Evolutionary conservation across 2,113 vertebrate species (phyloP).

Genomic region (Tretioscincus oriximinensis): DNA sequence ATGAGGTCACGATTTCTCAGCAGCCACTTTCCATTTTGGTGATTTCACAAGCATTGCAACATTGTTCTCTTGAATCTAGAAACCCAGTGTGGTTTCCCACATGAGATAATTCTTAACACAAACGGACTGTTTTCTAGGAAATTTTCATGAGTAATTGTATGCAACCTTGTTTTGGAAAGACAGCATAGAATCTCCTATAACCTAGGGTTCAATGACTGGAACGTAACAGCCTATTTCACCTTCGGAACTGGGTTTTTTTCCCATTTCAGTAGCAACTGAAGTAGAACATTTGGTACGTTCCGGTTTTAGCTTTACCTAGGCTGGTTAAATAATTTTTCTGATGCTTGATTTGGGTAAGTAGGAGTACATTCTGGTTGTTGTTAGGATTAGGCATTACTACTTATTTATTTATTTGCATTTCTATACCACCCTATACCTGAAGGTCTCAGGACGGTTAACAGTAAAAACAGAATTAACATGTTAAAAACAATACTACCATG

Average conservation of each 20-base stretch:
- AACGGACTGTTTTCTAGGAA: conserved; percentile 19
- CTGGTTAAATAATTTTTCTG: too few relatives aligned
- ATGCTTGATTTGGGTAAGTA: background rate
- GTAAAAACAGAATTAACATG: too few relatives aligned
- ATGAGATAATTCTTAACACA: conserved; percentile 24
- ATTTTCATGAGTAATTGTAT: conserved; percentile 13
- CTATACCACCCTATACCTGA: too few relatives aligned
- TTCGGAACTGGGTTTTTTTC: background rate
- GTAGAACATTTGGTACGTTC: too few relatives aligned
- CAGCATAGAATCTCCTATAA: background rate
- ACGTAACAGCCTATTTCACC: conserved; percentile 2
- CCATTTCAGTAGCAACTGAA: background rate
- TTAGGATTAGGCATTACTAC: too few relatives aligned
- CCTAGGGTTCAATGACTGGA: conserved; percentile 18
- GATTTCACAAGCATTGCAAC: background rate
- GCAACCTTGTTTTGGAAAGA: background rate
- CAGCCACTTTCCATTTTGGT: conserved; percentile 17
- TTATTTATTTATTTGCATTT: too few relatives aligned
- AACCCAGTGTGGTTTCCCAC: conserved; percentile 21
- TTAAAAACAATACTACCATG: too few relatives aligned
- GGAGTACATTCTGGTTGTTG: too few relatives aligned
- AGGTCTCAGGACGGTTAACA: too few relatives aligned
- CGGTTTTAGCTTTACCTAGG: too few relatives aligned
- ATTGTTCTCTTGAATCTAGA: conserved; percentile 20
- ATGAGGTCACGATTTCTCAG: conserved; percentile 35